These are phyloP conservation scores for Rallus crepitans DNA, from an alignment of 2,797 vertebrate species.

Conservation along the genomic window DNA sequence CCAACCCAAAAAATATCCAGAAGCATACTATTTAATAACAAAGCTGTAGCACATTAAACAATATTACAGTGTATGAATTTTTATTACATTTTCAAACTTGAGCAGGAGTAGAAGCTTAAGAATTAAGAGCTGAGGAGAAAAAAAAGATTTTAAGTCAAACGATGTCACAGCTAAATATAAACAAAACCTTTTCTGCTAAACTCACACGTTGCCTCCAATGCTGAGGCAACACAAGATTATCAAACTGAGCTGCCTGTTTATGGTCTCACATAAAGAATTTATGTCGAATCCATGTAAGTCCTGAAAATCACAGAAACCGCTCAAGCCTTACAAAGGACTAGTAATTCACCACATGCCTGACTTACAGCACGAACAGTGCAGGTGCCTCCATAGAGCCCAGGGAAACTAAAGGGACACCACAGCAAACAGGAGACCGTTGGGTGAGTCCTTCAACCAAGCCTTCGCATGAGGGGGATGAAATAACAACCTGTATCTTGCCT, in stretches of 20 bases:
- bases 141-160: not conserved
- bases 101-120: not conserved
- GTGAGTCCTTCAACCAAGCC: not conserved
- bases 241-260: not conserved
- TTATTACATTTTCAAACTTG: not conserved
- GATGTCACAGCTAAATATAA: not conserved
- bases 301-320: not conserved
- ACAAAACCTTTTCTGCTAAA: not conserved
- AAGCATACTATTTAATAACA: not conserved
- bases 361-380: not conserved
- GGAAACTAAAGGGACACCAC: not conserved
- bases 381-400: not conserved
- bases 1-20: not conserved
- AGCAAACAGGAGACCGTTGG: not conserved
- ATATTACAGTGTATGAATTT: not conserved
- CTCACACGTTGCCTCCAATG: not conserved
- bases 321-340: not conserved
- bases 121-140: not conserved
- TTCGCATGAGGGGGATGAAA: not conserved
- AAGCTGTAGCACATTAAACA: not conserved
- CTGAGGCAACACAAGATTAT: not conserved
- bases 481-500: rapidly evolving
- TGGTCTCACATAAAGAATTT: conserved; percentile 7
- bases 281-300: not conserved
- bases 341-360: not conserved